These are phyloP conservation scores for Neomonachus schauinslandi DNA, from an alignment of 2,113 vertebrate genomes.

Conservation along the genomic window DNA sequence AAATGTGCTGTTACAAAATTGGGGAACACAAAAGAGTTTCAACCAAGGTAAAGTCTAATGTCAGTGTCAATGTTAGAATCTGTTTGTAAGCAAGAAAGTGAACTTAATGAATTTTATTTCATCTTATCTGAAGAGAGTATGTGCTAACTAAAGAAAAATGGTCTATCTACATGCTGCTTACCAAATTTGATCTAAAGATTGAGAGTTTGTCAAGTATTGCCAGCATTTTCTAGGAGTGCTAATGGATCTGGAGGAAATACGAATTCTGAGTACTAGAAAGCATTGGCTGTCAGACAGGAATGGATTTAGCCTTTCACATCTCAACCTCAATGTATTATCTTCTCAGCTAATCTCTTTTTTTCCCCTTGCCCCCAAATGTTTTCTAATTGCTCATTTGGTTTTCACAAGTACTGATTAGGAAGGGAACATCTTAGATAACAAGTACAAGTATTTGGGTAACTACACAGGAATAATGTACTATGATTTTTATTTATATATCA, in stretches of 20 bases:
- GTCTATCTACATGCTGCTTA: neutral
- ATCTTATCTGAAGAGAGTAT: neutral
- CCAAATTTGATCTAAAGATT: neutral
- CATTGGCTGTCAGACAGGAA: neutral
- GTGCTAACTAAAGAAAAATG: neutral
- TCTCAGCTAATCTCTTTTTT: neutral
- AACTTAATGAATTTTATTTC: neutral
- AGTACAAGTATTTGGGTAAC: neutral
- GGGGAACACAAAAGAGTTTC: neutral
- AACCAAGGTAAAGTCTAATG: neutral
- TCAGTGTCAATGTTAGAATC: neutral
- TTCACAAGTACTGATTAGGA: neutral
- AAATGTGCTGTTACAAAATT: neutral
- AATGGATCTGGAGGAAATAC: neutral
- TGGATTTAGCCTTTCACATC: neutral
- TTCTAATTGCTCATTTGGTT: neutral
- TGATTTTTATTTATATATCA: neutral
- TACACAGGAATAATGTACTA: neutral
- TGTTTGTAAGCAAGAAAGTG: neutral
- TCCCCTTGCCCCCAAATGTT: neutral
- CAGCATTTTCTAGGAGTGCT: neutral
- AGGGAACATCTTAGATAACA: neutral
- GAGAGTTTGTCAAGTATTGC: neutral
- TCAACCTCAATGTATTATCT: neutral
- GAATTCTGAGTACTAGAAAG: neutral